Conservation (phyloP, 2,797 vertebrate species). For the Falco rusticolus region DNA sequence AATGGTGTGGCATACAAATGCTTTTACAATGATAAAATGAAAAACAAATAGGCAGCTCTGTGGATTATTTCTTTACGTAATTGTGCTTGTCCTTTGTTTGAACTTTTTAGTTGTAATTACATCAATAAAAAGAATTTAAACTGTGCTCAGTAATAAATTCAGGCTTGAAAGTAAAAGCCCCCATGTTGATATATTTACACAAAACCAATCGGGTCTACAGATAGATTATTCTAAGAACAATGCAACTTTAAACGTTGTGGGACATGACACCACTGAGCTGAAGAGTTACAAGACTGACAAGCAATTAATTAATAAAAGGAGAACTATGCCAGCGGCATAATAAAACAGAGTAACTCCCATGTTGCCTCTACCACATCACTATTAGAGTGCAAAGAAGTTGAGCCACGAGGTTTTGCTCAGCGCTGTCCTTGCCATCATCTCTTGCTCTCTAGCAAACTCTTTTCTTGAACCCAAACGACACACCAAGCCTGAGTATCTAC, state of each 20-base stretch:
- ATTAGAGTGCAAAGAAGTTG: neutral
- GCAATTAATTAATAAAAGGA: constrained; percentile 13
- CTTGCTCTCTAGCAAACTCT: neutral
- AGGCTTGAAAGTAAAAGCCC: constrained; percentile 2
- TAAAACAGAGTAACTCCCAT: neutral
- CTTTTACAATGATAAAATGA: neutral
- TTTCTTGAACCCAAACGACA: neutral
- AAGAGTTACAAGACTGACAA: constrained; percentile 12
- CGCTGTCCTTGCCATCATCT: neutral
- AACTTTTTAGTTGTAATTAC: constrained; percentile 38
- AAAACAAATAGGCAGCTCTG: neutral
- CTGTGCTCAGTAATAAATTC: constrained; percentile 18
- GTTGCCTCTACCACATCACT: neutral
- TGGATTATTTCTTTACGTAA: constrained; percentile 7
- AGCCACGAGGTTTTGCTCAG: neutral
- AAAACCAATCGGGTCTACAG: neutral
- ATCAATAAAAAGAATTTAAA: constrained; percentile 39
- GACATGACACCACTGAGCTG: neutral
- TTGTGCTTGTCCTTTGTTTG: constrained; percentile 46
- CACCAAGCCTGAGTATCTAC: neutral
- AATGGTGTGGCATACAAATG: constrained; percentile 3
- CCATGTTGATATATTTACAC: neutral
- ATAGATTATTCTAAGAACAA: neutral
- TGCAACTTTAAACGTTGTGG: neutral
- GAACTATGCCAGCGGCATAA: neutral